phyloP scores from a whole-genome alignment of 2,113 vertebrate species.

The Tonatia bakeri region DNA sequence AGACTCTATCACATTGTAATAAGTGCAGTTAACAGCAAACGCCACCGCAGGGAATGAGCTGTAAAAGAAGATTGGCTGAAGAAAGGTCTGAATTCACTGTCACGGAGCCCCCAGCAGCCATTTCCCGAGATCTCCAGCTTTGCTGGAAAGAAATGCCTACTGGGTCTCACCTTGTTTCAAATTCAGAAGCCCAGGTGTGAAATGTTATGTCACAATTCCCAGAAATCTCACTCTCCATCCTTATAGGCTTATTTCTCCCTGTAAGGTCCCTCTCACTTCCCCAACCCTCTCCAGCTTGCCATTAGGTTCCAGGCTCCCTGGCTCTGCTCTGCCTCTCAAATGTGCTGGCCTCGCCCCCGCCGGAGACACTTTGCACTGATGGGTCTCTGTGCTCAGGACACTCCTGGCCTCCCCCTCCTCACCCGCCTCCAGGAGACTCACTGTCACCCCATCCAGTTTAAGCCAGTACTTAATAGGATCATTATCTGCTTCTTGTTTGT shows the following conservation, averaged over 20 bases:
- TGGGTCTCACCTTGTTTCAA: not conserved
- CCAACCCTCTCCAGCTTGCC: not conserved
- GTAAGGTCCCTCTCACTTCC: not conserved
- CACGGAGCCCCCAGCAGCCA: not conserved
- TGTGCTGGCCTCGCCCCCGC: not conserved
- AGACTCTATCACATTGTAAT: not conserved
- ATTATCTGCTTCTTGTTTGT: not conserved
- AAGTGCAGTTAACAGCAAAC: not conserved
- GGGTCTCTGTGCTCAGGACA: too few species aligned
- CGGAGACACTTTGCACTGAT: not conserved
- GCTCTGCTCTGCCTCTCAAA: not conserved
- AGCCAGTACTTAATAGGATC: not conserved
- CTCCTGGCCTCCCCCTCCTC: not conserved
- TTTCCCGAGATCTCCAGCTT: not conserved
- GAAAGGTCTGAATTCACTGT: not conserved
- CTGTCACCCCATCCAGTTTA: not conserved
- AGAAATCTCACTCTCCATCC: not conserved
- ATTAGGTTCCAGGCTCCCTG: not conserved
- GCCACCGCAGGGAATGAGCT: not conserved
- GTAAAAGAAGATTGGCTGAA: not conserved
- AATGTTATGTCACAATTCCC: not conserved
- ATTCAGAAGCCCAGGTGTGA: not conserved
- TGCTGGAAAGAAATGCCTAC: not conserved
- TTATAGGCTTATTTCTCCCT: too few species aligned
- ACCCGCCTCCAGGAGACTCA: not conserved